phyloP scores from a whole-genome alignment of 2,797 vertebrate species.

The Ibycter americanus region DNA sequence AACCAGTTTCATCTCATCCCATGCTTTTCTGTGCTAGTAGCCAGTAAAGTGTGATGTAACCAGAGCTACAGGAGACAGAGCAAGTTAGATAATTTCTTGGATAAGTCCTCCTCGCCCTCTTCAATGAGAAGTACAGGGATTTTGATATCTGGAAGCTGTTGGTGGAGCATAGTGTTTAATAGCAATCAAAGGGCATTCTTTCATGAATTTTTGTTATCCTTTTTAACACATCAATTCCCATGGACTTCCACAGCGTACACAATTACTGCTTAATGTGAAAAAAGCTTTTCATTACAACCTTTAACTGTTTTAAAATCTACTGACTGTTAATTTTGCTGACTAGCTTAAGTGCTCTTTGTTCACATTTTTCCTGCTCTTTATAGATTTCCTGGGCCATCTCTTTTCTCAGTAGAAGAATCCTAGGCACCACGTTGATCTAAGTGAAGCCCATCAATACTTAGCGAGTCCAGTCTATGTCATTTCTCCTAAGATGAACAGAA shows the following conservation, averaged over 20 bases:
- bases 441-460: neutral
- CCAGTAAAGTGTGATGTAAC: neutral
- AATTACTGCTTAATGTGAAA: neutral
- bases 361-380: neutral
- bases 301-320: neutral
- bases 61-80: neutral
- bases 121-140: neutral
- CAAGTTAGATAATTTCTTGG: neutral
- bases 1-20: neutral
- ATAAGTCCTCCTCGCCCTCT: neutral
- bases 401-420: neutral
- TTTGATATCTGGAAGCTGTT: neutral
- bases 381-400: neutral
- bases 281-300: neutral
- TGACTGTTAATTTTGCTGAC: neutral
- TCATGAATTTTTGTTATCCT: neutral
- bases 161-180: neutral
- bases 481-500: neutral
- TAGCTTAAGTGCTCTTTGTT: neutral
- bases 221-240: fast-evolving
- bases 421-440: neutral
- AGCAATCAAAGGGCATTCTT: neutral
- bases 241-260: neutral
- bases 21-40: neutral
- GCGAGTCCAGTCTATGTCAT: neutral